These are phyloP conservation scores for Hemiprocne comata DNA, from an alignment of 2,113 vertebrate species.

Conservation along the genomic window DNA sequence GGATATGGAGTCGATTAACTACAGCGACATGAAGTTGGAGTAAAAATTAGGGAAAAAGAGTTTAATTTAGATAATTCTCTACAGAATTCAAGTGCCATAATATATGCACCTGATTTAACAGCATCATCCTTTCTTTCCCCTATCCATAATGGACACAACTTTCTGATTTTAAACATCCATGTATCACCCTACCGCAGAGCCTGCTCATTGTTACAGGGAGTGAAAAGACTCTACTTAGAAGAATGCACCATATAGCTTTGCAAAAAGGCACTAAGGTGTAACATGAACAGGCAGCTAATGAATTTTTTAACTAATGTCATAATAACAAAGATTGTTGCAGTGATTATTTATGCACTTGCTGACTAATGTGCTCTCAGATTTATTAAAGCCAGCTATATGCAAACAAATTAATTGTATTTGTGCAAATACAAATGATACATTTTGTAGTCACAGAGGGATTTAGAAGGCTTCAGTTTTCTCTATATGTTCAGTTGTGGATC, in stretches of 20 bases:
- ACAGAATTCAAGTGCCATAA: neutral
- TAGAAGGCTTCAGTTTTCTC: neutral
- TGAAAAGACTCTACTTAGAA: neutral
- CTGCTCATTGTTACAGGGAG: neutral
- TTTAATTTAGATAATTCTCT: constrained; percentile 15
- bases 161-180: constrained; percentile 20
- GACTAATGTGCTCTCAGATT: constrained; percentile 38
- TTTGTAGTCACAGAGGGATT: neutral
- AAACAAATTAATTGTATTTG: constrained; percentile 24
- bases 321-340: constrained; percentile 38
- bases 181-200: neutral
- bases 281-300: constrained; percentile 16
- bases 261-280: neutral
- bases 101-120: neutral
- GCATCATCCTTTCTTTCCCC: neutral
- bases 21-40: neutral
- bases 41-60: neutral
- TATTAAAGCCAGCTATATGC: constrained; percentile 22
- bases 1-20: neutral
- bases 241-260: neutral
- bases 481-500: neutral
- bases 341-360: constrained; percentile 39
- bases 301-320: constrained; percentile 56
- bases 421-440: constrained; percentile 21
- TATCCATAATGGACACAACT: neutral